Conservation (phyloP, 2,797 vertebrate species). For the Cossypha heuglini region DNA sequence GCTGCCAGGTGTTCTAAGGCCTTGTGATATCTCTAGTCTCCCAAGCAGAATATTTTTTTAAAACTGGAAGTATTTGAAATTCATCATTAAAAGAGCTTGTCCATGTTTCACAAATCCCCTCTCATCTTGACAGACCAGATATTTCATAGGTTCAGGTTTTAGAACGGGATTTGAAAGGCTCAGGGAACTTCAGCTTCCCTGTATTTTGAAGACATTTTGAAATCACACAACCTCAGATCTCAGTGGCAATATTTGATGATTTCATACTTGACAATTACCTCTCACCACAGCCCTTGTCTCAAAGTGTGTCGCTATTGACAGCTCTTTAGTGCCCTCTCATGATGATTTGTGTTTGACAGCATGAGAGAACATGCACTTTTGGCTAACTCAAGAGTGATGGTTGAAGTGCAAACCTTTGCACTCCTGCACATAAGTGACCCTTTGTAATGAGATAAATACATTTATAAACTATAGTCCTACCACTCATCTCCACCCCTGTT, state of each 20-base stretch:
- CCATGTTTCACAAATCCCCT: neutral
- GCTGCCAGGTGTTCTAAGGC: conserved; percentile 1
- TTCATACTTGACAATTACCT: neutral
- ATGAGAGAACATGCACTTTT: neutral
- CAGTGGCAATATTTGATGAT: neutral
- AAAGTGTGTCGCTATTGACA: neutral
- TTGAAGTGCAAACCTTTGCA: neutral
- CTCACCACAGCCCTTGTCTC: neutral
- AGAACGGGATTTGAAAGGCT: neutral
- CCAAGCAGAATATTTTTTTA: neutral
- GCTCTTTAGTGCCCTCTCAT: conserved; percentile 67
- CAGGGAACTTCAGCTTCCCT: neutral
- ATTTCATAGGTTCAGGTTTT: neutral
- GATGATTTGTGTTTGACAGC: conserved; percentile 46
- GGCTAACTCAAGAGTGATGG: neutral
- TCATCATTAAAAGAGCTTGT: neutral
- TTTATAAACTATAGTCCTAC: neutral
- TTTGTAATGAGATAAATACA: neutral
- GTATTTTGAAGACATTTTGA: neutral
- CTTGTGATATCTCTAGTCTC: neutral
- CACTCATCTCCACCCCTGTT: neutral
- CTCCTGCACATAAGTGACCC: neutral
- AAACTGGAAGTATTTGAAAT: neutral
- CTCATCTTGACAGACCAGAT: neutral
- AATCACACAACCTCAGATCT: neutral